Percentiles rank a stretch among this genome's conserved stretches.
Conservation (phyloP, 2,888 invertebrate genomes). For the Hemithea aestivaria region DNA sequence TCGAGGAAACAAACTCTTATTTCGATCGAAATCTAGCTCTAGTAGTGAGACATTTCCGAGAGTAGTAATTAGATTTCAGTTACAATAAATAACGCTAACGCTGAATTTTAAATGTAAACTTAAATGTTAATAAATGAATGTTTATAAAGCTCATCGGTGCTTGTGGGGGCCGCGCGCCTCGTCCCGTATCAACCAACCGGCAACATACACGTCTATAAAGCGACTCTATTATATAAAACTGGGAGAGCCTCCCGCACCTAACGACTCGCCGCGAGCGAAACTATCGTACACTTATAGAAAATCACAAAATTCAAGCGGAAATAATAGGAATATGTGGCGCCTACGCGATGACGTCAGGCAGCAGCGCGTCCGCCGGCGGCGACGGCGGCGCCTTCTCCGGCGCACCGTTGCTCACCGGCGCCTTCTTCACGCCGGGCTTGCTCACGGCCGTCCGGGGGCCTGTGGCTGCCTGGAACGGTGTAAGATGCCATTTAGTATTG, state of each 20-base stretch:
- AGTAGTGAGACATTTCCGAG: no score
- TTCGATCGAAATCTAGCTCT: no score
- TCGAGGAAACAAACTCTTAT: no score
- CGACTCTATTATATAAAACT: conserved; percentile 75
- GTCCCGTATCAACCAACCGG: conserved; percentile 39
- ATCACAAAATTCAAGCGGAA: conserved; percentile 79
- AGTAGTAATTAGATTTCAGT: no score
- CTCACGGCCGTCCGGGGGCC: conserved; percentile 44
- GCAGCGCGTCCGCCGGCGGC: conserved; percentile 67
- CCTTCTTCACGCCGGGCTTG: conserved; percentile 33
- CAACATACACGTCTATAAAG: conserved; percentile 68
- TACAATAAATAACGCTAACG: no score
- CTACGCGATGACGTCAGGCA: conserved; percentile 74
- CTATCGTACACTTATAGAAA: conserved; percentile 76
- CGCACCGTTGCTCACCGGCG: conserved; percentile 29
- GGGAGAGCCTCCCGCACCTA: conserved; percentile 73
- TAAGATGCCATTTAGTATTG: no score
- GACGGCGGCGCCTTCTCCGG: conserved; percentile 69
- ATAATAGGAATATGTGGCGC: conserved; percentile 64
- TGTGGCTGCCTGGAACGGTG: conserved; percentile 49
- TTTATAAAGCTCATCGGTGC: no score
- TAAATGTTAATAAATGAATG: no score
- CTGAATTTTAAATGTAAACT: no score
- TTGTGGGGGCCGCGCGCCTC: conserved; percentile 17
- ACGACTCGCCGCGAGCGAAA: conserved; percentile 61